phyloP scores from a whole-genome alignment of 2,888 invertebrate species.

The Ashinkailepas kermadecensis region DNA sequence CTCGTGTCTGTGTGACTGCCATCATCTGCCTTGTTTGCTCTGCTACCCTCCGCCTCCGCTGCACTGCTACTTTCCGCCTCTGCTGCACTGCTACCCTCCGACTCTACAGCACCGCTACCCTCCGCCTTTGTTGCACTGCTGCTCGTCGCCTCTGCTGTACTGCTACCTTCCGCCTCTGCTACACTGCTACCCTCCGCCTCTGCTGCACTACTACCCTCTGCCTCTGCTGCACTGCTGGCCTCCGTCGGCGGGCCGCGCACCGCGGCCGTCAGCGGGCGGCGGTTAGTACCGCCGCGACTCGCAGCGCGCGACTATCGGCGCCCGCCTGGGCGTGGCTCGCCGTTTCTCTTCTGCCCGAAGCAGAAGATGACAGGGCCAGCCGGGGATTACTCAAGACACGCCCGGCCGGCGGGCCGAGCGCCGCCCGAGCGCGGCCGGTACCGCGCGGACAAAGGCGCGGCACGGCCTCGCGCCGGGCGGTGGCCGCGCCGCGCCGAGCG shows the following conservation, averaged over 20 bases:
- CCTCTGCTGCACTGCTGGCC: neutral
- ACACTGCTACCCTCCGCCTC: too few species aligned
- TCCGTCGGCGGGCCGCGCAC: neutral
- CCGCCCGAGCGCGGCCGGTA: neutral
- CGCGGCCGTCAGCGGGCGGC: neutral
- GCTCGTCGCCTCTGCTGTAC: too few species aligned
- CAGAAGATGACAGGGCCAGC: slow-evolving; percentile 22
- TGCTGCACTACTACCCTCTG: neutral
- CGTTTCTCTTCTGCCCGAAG: slow-evolving; percentile 21
- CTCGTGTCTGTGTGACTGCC: too few species aligned
- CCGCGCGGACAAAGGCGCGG: slow-evolving; percentile 16
- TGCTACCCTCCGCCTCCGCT: too few species aligned
- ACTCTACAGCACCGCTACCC: too few species aligned
- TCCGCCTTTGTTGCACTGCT: too few species aligned
- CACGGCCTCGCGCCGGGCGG: neutral
- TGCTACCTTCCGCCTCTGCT: too few species aligned
- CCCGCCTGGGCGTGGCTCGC: slow-evolving; percentile 11
- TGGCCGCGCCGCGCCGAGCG: neutral
- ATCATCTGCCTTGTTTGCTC: too few species aligned
- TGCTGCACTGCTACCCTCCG: too few species aligned
- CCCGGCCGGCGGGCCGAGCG: neutral
- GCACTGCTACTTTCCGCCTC: too few species aligned
- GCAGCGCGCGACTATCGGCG: slow-evolving; percentile 6
- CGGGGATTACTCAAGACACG: slow-evolving; percentile 21
- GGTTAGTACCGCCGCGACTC: neutral